Evolutionary conservation across 35 echinoderm and acorn worm species (phyloP).

Genomic region (Strongylocentrotus purpuratus): DNA sequence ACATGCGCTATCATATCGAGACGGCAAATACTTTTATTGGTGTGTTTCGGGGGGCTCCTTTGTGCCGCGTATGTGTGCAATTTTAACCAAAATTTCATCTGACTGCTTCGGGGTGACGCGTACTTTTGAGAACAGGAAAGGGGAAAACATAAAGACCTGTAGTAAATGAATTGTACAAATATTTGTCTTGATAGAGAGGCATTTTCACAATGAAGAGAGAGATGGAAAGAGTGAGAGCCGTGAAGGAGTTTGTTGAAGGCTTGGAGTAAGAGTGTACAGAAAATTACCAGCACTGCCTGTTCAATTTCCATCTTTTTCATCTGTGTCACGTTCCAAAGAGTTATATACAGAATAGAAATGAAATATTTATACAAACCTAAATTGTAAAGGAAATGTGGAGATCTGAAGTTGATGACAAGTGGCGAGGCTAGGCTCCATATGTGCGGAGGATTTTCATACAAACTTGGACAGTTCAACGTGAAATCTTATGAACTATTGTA

Average conservation of each 20-base stretch:
- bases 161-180: slow-evolving; percentile 19
- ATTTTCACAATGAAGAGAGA: slow-evolving; percentile 18
- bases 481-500: too few relatives aligned
- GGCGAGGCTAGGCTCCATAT: neutral
- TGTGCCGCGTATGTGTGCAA: neutral
- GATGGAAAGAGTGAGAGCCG: neutral
- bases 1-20: neutral
- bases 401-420: neutral
- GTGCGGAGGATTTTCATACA: neutral
- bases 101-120: neutral
- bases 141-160: neutral
- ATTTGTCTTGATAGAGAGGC: slow-evolving; percentile 11
- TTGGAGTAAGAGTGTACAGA: neutral
- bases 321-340: neutral
- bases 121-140: slow-evolving; percentile 17
- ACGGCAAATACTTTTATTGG: slow-evolving; percentile 4
- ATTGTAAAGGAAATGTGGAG: neutral
- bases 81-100: slow-evolving; percentile 14
- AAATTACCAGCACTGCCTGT: neutral
- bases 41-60: neutral
- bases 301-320: slow-evolving; percentile 1
- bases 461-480: too few relatives aligned
- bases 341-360: neutral
- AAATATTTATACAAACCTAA: neutral
- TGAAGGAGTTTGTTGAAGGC: neutral